These are phyloP conservation scores for Cranoglanis bouderius DNA, from an alignment of 2,113 vertebrate genomes.

Conservation along the genomic window DNA sequence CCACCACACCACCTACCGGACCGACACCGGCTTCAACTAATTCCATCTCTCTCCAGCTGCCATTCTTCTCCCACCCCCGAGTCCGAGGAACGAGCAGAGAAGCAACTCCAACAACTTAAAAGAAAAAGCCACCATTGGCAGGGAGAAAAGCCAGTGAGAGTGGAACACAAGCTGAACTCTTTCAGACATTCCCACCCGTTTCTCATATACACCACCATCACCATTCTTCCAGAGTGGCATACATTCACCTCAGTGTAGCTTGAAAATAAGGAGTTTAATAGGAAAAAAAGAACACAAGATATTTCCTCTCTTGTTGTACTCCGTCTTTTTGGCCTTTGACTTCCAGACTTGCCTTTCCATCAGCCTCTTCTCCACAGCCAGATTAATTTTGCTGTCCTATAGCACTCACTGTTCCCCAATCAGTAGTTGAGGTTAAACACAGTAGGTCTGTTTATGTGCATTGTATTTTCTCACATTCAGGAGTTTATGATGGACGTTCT, in stretches of 20 bases:
- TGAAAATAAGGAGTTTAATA: constrained; percentile 18
- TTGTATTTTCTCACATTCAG: constrained; percentile 57
- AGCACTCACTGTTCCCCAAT: constrained; percentile 87
- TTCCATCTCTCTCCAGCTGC: constrained; percentile 34
- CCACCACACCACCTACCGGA: constrained; percentile 90
- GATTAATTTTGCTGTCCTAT: constrained; percentile 66
- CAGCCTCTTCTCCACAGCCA: constrained; percentile 50
- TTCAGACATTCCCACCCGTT: constrained; percentile 58
- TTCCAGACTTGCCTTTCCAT: constrained; percentile 54
- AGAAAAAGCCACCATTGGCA: constrained; percentile 60
- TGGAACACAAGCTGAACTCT: constrained; percentile 67
- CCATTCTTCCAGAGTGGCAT: constrained; percentile 42
- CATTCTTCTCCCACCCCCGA: constrained; percentile 34
- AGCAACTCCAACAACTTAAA: constrained; percentile 60
- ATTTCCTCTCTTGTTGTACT: constrained; percentile 59
- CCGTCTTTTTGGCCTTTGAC: constrained; percentile 67
- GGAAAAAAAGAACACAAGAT: constrained; percentile 3
- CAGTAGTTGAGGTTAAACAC: constrained; percentile 61
- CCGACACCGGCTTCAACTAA: constrained; percentile 94
- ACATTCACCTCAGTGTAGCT: constrained; percentile 42
- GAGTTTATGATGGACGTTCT: constrained; percentile 55
- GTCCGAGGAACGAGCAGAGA: constrained; percentile 60
- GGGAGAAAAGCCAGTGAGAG: constrained; percentile 68
- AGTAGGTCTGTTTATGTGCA: constrained; percentile 66
- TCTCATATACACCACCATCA: constrained; percentile 38